Conservation (phyloP, 2,797 vertebrate genomes). For the Enteromius trimaculatus region DNA sequence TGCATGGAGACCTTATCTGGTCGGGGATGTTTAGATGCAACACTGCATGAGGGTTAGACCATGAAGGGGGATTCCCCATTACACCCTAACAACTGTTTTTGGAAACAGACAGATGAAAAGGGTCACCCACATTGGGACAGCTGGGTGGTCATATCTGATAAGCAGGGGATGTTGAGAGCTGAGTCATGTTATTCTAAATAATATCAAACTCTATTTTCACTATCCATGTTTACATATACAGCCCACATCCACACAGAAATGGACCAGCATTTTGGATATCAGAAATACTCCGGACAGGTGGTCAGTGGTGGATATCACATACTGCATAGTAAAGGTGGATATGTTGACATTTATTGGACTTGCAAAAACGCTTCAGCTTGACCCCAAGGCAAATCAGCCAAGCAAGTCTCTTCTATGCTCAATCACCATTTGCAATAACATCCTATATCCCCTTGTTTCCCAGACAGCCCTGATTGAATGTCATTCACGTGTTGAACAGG, state of each 20-base stretch:
- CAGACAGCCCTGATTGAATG: constrained; percentile 7
- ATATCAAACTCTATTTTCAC: constrained; percentile 36
- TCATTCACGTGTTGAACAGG: background rate
- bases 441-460: background rate
- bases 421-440: constrained; percentile 10
- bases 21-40: background rate
- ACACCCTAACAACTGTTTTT: constrained; percentile 29
- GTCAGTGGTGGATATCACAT: constrained; percentile 5
- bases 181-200: constrained; percentile 38
- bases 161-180: constrained; percentile 41
- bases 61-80: constrained; percentile 32
- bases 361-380: background rate
- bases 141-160: constrained; percentile 37
- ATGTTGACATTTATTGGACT: background rate
- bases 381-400: constrained; percentile 16
- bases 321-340: background rate
- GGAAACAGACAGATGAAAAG: constrained; percentile 9
- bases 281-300: constrained; percentile 31
- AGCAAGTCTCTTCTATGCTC: background rate
- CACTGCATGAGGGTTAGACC: background rate
- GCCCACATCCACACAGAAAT: background rate
- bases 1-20: background rate
- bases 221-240: constrained; percentile 26
- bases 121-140: constrained; percentile 42
- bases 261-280: constrained; percentile 21